A percentile compares a stretch with the other conserved stretches of the same genome.
Conservation (phyloP, 2,113 vertebrate genomes). For the Arvicanthis niloticus region DNA sequence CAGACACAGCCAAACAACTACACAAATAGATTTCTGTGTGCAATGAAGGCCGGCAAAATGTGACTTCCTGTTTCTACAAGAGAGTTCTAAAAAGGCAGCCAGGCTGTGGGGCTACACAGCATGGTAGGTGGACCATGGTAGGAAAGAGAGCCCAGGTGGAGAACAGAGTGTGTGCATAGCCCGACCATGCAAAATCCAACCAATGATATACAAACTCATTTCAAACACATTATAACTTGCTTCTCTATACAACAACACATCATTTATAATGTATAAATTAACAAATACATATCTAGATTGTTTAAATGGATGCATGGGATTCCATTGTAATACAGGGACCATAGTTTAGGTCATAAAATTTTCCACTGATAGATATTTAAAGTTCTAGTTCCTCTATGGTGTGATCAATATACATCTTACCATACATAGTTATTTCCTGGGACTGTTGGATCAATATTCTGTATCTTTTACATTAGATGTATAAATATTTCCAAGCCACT, state of each 20-base stretch:
- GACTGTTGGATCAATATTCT: not conserved
- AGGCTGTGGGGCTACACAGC: not conserved
- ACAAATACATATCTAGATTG: not conserved
- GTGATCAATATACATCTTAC: not conserved
- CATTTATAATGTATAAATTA: constrained; percentile 14
- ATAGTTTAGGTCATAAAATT: constrained; percentile 16
- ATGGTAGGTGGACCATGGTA: not conserved
- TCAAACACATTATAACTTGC: not conserved
- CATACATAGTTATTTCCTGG: not conserved
- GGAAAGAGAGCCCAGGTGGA: not conserved
- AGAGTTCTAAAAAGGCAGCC: not conserved
- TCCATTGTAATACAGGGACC: not conserved
- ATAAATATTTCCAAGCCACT: constrained; percentile 35
- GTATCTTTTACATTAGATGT: constrained; percentile 4
- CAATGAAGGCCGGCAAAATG: not conserved
- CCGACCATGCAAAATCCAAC: not conserved
- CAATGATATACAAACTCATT: constrained; percentile 12
- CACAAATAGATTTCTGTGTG: not conserved
- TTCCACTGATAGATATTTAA: constrained; percentile 15
- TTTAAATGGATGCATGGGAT: not conserved
- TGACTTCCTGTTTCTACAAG: not conserved
- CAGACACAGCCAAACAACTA: not conserved
- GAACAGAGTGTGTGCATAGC: not conserved
- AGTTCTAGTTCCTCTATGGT: not conserved
- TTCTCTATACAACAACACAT: not conserved